Evolutionary conservation across 2,797 vertebrate species (phyloP).

Genomic region (Mustela erminea): DNA sequence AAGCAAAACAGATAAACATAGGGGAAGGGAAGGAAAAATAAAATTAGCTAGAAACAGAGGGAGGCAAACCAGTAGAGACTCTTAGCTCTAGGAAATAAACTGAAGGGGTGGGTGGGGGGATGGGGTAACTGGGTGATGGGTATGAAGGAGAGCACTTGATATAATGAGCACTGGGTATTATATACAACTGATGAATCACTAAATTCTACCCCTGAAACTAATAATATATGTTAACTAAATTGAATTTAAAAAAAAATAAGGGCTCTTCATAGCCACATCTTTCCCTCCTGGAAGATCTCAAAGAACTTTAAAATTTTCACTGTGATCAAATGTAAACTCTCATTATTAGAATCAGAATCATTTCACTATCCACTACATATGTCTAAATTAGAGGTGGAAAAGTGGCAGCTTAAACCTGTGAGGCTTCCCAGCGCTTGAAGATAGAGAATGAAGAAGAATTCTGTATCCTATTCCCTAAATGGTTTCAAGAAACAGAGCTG

Average conservation of each 20-base stretch:
- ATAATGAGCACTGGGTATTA: background rate
- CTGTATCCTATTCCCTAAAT: background rate
- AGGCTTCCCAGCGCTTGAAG: background rate
- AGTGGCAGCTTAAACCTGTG: background rate
- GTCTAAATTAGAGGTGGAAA: background rate
- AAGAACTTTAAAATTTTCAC: conserved; percentile 2
- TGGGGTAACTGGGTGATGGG: background rate
- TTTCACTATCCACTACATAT: background rate
- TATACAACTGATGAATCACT: background rate
- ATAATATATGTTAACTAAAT: background rate
- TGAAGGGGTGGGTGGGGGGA: background rate
- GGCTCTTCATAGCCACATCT: background rate
- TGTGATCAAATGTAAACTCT: background rate
- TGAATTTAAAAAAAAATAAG: background rate
- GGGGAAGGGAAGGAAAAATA: background rate
- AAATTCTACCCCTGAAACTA: background rate
- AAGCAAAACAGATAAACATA: background rate
- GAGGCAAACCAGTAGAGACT: background rate
- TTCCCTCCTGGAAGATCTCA: background rate
- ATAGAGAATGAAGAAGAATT: conserved; percentile 28
- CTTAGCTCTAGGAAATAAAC: background rate
- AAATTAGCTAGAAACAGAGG: background rate
- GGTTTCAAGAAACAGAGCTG: conserved; percentile 30
- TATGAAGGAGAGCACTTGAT: background rate
- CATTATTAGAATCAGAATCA: background rate